phyloP scores from a whole-genome alignment of 2,797 vertebrate species.

The Lacerta viridis region DNA sequence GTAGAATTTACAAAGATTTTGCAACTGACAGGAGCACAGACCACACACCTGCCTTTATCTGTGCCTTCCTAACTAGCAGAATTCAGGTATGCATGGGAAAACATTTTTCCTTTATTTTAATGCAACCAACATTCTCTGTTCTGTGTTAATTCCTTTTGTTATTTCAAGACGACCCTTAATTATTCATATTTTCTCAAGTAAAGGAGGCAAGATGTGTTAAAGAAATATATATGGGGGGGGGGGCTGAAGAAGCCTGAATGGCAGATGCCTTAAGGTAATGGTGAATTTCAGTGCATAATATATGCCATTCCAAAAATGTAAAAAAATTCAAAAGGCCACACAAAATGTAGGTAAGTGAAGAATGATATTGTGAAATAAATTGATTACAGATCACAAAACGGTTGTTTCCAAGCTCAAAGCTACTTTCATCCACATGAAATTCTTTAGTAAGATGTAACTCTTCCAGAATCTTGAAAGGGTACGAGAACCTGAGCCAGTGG shows the following conservation, averaged over 20 bases:
- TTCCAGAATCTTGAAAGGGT: background rate
- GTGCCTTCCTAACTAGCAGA: background rate
- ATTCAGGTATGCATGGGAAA: background rate
- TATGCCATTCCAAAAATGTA: background rate
- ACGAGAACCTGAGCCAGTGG: background rate
- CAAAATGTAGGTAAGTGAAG: background rate
- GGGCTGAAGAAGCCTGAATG: no score
- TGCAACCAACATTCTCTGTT: background rate
- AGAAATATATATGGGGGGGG: no score
- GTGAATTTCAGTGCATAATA: background rate
- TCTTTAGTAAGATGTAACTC: background rate
- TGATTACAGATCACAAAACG: background rate
- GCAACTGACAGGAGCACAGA: background rate
- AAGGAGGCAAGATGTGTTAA: background rate
- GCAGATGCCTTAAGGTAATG: background rate
- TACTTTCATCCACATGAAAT: background rate
- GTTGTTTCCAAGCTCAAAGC: conserved; percentile 7
- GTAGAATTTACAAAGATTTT: background rate
- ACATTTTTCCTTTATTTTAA: background rate
- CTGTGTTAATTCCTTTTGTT: background rate
- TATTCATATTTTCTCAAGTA: background rate
- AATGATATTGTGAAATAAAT: background rate
- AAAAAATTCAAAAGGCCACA: background rate
- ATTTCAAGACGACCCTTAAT: background rate
- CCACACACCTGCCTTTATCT: background rate